Evolutionary conservation across 1,140 invertebrate genomes (phyloP), one percentile per base, ranked within the genome.

Genomic region (Vollenhovia emeryi): DNA sequence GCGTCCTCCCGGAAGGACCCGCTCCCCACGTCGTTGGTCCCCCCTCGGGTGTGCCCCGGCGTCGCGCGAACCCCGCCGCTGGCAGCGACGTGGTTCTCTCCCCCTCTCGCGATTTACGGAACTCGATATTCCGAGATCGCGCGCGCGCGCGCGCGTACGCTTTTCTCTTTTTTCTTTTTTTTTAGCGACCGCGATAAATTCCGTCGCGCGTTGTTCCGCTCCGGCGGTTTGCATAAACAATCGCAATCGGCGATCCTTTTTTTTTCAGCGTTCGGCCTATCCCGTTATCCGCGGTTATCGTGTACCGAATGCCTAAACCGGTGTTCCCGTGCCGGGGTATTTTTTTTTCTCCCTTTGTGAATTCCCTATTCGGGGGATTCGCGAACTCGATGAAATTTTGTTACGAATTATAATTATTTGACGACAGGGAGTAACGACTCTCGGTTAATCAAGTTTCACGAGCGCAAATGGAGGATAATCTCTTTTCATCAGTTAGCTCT

Each of bases 121-220:
- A 79, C 24, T 79, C 62, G 48, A 68, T 40, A 79, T 79, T 60
- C 36, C 50, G 30, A 55, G 36, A 66, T 43, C 62, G 36, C 36
- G 21, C 52, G 57, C 55, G n/a, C n/a, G n/a, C n/a, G n/a, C n/a
- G n/a, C n/a, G n/a, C n/a, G n/a, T n/a, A 8, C 36, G 11, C 11
- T 24, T 43, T 27, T 27, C 9, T 55, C n/a, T 48, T 60, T 60
- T 66, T 71, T 45, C 7, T n/a, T 55, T 8, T 15, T 43, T 71
- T 75, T 27, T 24, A 11, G 7, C 33, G 11, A 48, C 15, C 21
- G 48, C 74, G 33, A 76, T 60, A 75, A 75, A 76, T 76, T 76
- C 18, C 3, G 11, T n/a, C 21, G 33, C 50, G 21, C 50, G 50
- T 36, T 24, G 50, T 36, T 36, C n/a, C 52, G 73, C n/a, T 30